Base-by-base conservation (phyloP, 2,113 vertebrate species). In the Platanista minor region DNA sequence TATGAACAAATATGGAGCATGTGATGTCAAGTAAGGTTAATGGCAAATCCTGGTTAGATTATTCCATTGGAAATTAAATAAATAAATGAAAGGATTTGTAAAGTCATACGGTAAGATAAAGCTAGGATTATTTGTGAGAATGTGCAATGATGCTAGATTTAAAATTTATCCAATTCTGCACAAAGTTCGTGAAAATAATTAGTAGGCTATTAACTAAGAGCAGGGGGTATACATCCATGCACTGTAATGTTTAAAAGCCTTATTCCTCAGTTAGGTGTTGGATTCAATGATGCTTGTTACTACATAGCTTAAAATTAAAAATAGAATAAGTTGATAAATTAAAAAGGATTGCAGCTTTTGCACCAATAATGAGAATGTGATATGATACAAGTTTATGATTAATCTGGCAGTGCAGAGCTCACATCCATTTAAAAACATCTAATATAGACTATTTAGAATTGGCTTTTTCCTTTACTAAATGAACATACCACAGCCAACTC, bases 1-100 rank as follows among this genome's bases (percentile, higher is more conserved):
- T 29, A 2, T 52, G 52, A 61, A 13, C 59, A 31, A 54, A 0
- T 5, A 3, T 41, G 21, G 31, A 31, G 20, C 15, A 0, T 46
- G 33, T 36, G 33, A 20, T 12, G 7, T 54, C 74, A n/a, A 67
- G 8, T 33, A 21, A 59, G 74, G 49, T 64, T 52, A 11, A n/a
- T n/a, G 46, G 10, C 4, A 2, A 3, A 12, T 27, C 49, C 36
- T 8, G 5, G 6, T 57, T 18, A 36, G 4, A 43, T 84, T 66
- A 54, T 66, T 94, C 52, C 43, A 59, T 36, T 11, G 18, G 33
- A 36, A 57, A 59, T 20, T 39, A 84, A 36, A 49, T 25, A 41
- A 21, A 39, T 71, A 49, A 83, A 7, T 57, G 36, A 27, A 54
- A 75, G 81, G 23, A 62, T 64, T 13, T 27, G 31, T 81, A 41